Evolutionary conservation across 1,140 invertebrate genomes (phyloP).

Genomic region (Muscidifurax raptorellus): DNA sequence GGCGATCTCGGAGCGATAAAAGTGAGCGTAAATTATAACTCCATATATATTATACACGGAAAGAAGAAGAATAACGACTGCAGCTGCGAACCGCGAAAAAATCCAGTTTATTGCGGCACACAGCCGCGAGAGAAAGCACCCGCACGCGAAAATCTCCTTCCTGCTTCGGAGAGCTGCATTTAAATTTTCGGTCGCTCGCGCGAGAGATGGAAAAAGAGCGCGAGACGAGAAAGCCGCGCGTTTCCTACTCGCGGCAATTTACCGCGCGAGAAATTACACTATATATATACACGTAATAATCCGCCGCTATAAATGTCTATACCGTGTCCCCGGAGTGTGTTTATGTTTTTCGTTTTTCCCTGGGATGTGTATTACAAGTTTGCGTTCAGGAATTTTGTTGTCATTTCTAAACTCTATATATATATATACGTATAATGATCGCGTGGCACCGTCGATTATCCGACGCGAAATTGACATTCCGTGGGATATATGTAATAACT

Average conservation of each 20-base stretch:
- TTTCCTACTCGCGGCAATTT: not conserved
- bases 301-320: too few relatives aligned
- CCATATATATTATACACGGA: too few relatives aligned
- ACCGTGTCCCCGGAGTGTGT: not conserved
- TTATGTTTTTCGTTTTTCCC: not conserved
- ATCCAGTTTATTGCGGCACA: too few relatives aligned
- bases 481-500: too few relatives aligned
- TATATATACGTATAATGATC: too few relatives aligned
- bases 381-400: not conserved
- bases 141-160: not conserved
- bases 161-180: not conserved
- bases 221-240: not conserved
- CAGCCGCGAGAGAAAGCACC: constrained; percentile 2
- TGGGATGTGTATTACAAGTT: too few relatives aligned
- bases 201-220: not conserved
- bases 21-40: too few relatives aligned
- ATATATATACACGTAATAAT: not conserved
- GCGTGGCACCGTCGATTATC: too few relatives aligned
- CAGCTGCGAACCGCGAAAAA: too few relatives aligned
- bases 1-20: too few relatives aligned
- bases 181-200: not conserved
- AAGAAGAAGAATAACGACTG: too few relatives aligned
- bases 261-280: not conserved
- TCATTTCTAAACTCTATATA: not conserved
- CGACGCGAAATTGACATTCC: too few relatives aligned